Evolutionary conservation across 1,140 invertebrate genomes (phyloP).

Genomic region (Centruroides vittatus): DNA sequence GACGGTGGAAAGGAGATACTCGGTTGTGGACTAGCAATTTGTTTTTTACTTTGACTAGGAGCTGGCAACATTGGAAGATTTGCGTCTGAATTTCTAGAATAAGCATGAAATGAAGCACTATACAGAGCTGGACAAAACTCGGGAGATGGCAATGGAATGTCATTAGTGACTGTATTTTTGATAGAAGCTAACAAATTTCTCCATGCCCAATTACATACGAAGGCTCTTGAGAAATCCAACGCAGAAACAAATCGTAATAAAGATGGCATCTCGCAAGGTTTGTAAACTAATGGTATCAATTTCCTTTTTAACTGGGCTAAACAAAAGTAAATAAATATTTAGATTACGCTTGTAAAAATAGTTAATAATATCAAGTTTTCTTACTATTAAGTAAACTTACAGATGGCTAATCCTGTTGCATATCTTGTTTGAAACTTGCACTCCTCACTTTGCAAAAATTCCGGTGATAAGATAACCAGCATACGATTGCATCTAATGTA

Average conservation of each 20-base stretch:
- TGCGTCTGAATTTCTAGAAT: neutral
- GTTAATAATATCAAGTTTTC: no score
- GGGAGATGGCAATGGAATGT: no score
- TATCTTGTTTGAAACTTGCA: slow-evolving; percentile 31
- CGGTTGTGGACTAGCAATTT: neutral
- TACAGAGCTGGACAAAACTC: neutral
- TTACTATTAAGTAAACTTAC: neutral
- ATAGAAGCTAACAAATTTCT: slow-evolving; percentile 25
- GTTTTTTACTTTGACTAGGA: neutral
- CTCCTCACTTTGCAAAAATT: slow-evolving; percentile 25
- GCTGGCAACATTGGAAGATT: neutral
- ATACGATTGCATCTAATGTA: slow-evolving; percentile 25
- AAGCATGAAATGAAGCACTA: neutral
- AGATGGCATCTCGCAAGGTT: slow-evolving; percentile 24
- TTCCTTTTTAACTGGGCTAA: slow-evolving; percentile 15
- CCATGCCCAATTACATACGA: slow-evolving; percentile 29
- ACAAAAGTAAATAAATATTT: neutral
- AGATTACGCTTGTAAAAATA: no score
- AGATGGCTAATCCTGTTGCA: slow-evolving; percentile 21
- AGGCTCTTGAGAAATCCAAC: slow-evolving; percentile 28
- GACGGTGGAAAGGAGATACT: neutral
- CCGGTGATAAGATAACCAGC: slow-evolving; percentile 27
- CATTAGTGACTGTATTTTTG: slow-evolving; percentile 3
- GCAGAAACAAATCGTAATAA: slow-evolving; percentile 27
- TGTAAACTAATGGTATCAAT: slow-evolving; percentile 28